phyloP scores from a whole-genome alignment of 2,888 invertebrate genomes.

The Callosobruchus maculatus region DNA sequence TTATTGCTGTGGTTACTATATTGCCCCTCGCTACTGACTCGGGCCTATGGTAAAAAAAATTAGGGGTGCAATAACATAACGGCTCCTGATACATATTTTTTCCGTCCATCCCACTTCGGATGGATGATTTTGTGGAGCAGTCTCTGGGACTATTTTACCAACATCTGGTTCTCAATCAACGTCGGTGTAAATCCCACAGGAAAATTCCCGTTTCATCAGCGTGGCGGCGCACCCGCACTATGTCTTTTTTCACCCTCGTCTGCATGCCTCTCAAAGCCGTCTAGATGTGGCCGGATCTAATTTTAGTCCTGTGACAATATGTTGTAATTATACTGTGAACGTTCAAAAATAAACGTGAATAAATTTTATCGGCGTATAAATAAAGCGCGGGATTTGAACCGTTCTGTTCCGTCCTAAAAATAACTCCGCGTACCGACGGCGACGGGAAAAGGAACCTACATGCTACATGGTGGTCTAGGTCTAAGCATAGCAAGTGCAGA shows the following conservation, averaged over 20 bases:
- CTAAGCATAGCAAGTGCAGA: not conserved
- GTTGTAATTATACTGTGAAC: not conserved
- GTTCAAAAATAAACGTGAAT: not conserved
- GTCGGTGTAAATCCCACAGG: not conserved
- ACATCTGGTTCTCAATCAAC: not conserved
- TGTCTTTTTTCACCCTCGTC: not conserved
- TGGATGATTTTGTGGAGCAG: no score
- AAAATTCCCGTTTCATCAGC: not conserved
- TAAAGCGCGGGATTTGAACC: not conserved
- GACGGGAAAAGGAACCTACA: not conserved
- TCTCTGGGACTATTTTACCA: not conserved
- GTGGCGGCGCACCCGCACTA: not conserved
- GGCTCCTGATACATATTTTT: no score
- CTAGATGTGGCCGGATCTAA: not conserved
- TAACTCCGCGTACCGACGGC: not conserved
- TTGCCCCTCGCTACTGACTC: no score
- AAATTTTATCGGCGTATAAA: not conserved
- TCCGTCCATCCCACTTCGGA: no score
- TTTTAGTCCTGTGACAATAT: not conserved
- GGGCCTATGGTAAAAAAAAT: no score
- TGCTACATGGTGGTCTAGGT: not conserved
- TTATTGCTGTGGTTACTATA: no score
- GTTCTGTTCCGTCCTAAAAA: not conserved
- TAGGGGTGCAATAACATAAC: no score
- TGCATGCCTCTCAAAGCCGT: not conserved